Conservation (phyloP, 2,113 vertebrate genomes). For the Xiphorhynchus elegans region DNA sequence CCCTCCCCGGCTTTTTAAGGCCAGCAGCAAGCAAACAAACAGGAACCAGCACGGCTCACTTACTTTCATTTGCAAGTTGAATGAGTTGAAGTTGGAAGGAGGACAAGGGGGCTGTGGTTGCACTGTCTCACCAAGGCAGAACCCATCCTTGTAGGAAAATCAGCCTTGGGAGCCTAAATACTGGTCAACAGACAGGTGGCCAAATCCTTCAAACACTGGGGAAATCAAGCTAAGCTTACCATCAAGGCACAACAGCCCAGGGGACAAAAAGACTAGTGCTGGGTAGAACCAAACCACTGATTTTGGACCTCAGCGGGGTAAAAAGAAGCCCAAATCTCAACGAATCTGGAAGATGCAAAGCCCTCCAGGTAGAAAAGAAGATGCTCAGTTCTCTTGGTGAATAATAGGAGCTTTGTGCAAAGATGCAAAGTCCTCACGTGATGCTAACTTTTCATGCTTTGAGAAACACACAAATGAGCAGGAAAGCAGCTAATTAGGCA, state of each 20-base stretch:
- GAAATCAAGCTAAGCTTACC: not conserved
- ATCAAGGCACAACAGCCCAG: not conserved
- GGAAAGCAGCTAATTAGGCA: slow-evolving; percentile 52
- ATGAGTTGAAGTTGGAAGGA: not conserved
- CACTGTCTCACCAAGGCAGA: not conserved
- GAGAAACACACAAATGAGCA: slow-evolving; percentile 16
- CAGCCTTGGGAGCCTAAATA: not conserved
- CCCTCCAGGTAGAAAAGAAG: not conserved
- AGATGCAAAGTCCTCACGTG: not conserved
- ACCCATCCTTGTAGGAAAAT: not conserved
- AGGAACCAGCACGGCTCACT: not conserved
- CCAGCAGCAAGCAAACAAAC: slow-evolving; percentile 27
- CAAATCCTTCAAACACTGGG: not conserved
- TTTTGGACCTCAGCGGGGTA: not conserved
- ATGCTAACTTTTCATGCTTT: slow-evolving; percentile 13
- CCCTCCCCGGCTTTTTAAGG: not conserved
- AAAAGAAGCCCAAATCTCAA: not conserved
- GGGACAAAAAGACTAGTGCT: not conserved
- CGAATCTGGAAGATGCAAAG: not conserved
- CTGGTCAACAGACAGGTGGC: not conserved
- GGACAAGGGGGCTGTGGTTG: not conserved
- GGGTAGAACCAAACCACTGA: not conserved
- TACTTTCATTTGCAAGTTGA: slow-evolving; percentile 4
- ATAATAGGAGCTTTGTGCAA: not conserved
- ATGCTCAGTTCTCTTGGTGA: not conserved